Evolutionary conservation across 1,140 invertebrate genomes (phyloP).

Genomic region (Diplogasteroides magnus): DNA sequence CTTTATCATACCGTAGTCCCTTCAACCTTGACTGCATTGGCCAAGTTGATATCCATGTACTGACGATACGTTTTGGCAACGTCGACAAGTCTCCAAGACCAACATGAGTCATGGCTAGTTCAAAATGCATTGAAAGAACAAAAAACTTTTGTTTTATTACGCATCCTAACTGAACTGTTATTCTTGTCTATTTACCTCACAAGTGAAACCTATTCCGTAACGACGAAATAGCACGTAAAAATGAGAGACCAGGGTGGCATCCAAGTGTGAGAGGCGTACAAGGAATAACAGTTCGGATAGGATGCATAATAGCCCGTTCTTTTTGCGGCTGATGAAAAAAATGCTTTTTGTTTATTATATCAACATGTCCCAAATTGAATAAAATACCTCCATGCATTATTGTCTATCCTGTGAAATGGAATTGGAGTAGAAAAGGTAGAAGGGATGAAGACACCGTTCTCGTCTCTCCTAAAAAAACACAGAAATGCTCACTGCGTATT

Average conservation of each 20-base stretch:
- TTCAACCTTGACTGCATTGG: background rate
- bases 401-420: too few relatives aligned
- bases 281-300: background rate
- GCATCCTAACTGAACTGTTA: background rate
- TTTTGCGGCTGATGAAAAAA: too few relatives aligned
- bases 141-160: background rate
- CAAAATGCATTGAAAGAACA: background rate
- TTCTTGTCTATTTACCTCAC: background rate
- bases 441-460: slow-evolving; percentile 5
- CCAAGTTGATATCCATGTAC: background rate
- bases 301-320: too few relatives aligned
- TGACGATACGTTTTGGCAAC: background rate
- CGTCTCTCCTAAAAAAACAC: background rate
- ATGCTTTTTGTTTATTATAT: too few relatives aligned
- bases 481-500: background rate
- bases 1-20: background rate
- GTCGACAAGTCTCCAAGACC: background rate
- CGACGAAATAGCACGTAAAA: too few relatives aligned
- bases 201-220: background rate
- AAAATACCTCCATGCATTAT: slow-evolving; percentile 10
- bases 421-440: background rate
- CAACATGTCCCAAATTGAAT: slow-evolving; percentile 30
- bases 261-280: background rate
- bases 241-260: background rate
- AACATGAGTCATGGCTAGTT: too few relatives aligned